Evolutionary conservation across 1,140 invertebrate species (phyloP).

Genomic region (Achatina immaculata): DNA sequence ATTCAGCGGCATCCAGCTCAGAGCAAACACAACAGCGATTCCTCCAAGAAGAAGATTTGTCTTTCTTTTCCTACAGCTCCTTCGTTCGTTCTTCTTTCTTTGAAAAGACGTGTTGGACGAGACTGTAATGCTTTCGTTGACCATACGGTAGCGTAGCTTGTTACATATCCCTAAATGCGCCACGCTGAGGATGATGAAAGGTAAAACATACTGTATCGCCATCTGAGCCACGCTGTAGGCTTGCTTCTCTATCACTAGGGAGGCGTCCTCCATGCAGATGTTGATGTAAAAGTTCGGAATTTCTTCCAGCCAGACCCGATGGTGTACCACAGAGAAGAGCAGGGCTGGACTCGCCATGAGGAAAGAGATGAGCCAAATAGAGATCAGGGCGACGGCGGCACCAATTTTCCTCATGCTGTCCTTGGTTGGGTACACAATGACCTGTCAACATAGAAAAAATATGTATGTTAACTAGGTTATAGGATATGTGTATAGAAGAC

Average conservation of each 20-base stretch:
- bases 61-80: constrained; percentile 77
- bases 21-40: constrained; percentile 87
- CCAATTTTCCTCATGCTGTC: constrained; percentile 82
- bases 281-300: constrained; percentile 76
- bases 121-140: constrained; percentile 45
- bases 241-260: constrained; percentile 77
- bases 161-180: constrained; percentile 76
- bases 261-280: constrained; percentile 59
- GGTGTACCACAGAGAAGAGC: constrained; percentile 76
- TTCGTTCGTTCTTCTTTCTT: constrained; percentile 49
- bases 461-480: too few species aligned
- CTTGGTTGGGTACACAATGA: constrained; percentile 88
- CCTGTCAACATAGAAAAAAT: too few species aligned
- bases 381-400: constrained; percentile 81
- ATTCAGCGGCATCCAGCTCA: constrained; percentile 90
- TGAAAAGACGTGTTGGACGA: constrained; percentile 46
- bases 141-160: constrained; percentile 74
- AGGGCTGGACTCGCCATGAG: constrained; percentile 84
- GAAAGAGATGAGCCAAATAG: constrained; percentile 84
- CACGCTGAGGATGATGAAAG: constrained; percentile 84
- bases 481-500: too few species aligned
- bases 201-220: constrained; percentile 86
- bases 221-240: constrained; percentile 87
- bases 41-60: constrained; percentile 86
- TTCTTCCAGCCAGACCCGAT: constrained; percentile 69